Evolutionary conservation across 1,140 invertebrate genomes (phyloP), one percentile per base, ranked within the genome.

Genomic region (Penaeus chinensis): DNA sequence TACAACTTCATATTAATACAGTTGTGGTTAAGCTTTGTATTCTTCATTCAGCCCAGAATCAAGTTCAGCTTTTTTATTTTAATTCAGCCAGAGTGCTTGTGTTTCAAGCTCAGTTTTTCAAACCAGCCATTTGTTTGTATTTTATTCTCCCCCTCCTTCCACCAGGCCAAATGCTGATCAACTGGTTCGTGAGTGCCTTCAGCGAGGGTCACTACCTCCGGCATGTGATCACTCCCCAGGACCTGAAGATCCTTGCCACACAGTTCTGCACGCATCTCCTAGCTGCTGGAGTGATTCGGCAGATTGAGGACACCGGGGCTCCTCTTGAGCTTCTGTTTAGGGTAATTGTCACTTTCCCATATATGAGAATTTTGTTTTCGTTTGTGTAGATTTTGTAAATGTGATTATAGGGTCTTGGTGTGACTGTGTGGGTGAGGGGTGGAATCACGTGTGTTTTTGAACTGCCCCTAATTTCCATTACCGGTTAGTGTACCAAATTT

Each of bases 251-350:
- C 74, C 92, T 98, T 84, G 95, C 95, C 27, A 93, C 95, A 81
- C 96, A 97, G 91, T 96, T 97, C 91, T 98, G 96, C 91, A 96
- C 96, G 0, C 95, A 97, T 93, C 93, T 98, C n/a, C 92, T 98
- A n/a, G 95, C 96, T 63, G 96, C 96, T 78, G 96, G 97, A 0
- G 96, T 98, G 27, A 92, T 98, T 13, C 94, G 95, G 85, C 95
- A 96, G 91, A 94, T 96, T 90, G 94, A 94, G n/a, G 95, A 96
- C 90, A 95, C 95, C 91, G 93, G 95, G 92, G 94, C 93, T 71
- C 91, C 93, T 62, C 93, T 93, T 11, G 94, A 95, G 90, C 93
- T 93, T 87, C 93, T 95, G 87, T 97, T 97, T 92, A 95, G 95
- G 94, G 97, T 98, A 94, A 93, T 92, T 92, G n/a, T n/a, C 65